These are phyloP conservation scores for Hypomecis punctinalis DNA, from an alignment of 2,888 invertebrate genomes.

Conservation along the genomic window DNA sequence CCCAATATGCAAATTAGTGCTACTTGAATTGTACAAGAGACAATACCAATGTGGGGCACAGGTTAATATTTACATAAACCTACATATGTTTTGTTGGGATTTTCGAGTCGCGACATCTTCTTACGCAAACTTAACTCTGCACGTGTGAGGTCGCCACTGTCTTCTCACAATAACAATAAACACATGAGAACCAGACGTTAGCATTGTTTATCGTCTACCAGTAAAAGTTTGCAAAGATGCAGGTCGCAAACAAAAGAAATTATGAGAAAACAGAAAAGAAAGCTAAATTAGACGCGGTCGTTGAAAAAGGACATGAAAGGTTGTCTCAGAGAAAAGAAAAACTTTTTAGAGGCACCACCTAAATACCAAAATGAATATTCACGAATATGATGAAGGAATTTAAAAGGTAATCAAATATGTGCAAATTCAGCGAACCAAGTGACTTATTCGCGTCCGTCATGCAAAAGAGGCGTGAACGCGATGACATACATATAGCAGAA, in stretches of 20 bases:
- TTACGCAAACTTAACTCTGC: slow-evolving; percentile 42
- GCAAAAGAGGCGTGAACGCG: slow-evolving; percentile 34
- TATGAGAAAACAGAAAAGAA: slow-evolving; percentile 29
- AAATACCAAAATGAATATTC: slow-evolving; percentile 33
- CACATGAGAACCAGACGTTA: slow-evolving; percentile 2
- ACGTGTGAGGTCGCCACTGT: slow-evolving; percentile 16
- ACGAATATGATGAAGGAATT: slow-evolving; percentile 14
- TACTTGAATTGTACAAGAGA: slow-evolving; percentile 73
- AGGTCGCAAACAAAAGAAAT: slow-evolving; percentile 21
- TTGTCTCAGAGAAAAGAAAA: slow-evolving; percentile 26
- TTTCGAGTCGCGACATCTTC: slow-evolving; percentile 54
- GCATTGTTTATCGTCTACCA: slow-evolving; percentile 1
- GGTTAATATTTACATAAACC: slow-evolving; percentile 64
- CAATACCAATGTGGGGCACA: slow-evolving; percentile 70
- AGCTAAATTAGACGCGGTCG: slow-evolving; percentile 27
- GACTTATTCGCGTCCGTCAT: slow-evolving; percentile 32
- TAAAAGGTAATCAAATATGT: slow-evolving; percentile 25
- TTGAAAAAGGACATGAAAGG: slow-evolving; percentile 30
- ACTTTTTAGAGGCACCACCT: slow-evolving; percentile 22
- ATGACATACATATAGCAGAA: slow-evolving; percentile 39
- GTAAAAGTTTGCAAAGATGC: slow-evolving; percentile 14
- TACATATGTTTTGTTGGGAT: slow-evolving; percentile 56
- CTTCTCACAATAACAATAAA: slow-evolving; percentile 6
- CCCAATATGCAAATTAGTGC: slow-evolving; percentile 78
- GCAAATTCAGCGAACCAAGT: slow-evolving; percentile 36